Conservation (phyloP, 1,140 invertebrate genomes). For the Drosophila ercepeae region DNA sequence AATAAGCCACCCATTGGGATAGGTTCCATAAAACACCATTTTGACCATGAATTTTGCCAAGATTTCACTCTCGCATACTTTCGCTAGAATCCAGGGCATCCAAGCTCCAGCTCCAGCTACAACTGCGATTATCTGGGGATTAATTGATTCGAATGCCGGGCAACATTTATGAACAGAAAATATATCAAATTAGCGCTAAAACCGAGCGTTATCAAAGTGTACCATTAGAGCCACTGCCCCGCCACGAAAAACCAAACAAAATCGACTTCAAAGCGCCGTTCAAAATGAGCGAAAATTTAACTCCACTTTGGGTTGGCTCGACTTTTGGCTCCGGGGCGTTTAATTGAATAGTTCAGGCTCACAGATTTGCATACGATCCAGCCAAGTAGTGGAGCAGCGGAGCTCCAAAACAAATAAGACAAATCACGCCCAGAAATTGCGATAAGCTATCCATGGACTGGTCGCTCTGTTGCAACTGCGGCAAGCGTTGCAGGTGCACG, state of each 20-base stretch:
- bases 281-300: conserved; percentile 35
- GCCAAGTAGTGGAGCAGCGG: neutral
- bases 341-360: conserved; percentile 73
- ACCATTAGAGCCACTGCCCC: conserved; percentile 26
- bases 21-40: conserved; percentile 6
- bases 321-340: conserved; percentile 71
- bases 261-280: conserved; percentile 64
- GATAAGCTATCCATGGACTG: conserved; percentile 51
- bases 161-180: conserved; percentile 67
- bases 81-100: conserved; percentile 61
- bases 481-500: conserved; percentile 7
- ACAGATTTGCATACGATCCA: conserved; percentile 65
- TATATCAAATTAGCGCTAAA: conserved; percentile 77
- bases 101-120: conserved; percentile 3
- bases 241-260: neutral
- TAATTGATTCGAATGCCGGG: conserved; percentile 70
- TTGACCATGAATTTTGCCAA: conserved; percentile 2
- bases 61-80: conserved; percentile 50
- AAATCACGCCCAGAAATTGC: conserved; percentile 64
- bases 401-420: conserved; percentile 59
- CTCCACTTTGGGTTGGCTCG: conserved; percentile 32
- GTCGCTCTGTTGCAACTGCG: conserved; percentile 24
- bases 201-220: conserved; percentile 42
- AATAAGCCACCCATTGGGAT: neutral
- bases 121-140: conserved; percentile 24